Evolutionary conservation across 2,113 vertebrate genomes (phyloP).

Genomic region (Axis porcinus): DNA sequence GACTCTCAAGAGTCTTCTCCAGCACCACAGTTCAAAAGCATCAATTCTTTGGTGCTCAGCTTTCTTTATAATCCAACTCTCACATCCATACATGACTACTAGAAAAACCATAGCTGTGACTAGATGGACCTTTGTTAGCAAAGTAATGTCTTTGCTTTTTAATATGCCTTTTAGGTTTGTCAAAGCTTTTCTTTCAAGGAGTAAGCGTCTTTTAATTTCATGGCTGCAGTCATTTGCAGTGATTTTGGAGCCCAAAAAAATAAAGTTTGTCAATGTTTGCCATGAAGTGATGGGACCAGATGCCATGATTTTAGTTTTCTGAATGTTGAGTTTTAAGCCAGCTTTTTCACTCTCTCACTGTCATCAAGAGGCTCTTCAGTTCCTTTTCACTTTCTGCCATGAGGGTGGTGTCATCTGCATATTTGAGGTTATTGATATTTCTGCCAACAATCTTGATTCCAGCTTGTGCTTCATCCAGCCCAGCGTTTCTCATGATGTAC

Average conservation of each 20-base stretch:
- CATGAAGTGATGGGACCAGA: background rate
- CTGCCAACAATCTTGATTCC: background rate
- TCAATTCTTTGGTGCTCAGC: background rate
- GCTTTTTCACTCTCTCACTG: background rate
- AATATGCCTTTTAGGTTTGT: background rate
- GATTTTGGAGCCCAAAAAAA: background rate
- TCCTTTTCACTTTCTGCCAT: background rate
- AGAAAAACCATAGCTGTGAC: background rate
- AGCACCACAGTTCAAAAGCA: background rate
- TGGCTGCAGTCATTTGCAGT: background rate
- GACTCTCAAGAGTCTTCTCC: background rate
- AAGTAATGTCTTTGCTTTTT: background rate
- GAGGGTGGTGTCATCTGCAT: background rate
- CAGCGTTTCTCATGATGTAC: accelerated
- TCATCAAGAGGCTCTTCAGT: background rate
- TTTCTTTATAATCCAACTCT: background rate
- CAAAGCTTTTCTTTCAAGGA: background rate
- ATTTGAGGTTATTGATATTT: background rate
- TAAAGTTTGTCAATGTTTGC: background rate
- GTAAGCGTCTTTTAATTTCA: background rate
- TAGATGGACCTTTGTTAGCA: background rate
- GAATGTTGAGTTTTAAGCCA: background rate
- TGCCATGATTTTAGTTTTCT: background rate
- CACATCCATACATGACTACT: background rate
- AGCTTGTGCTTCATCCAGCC: background rate